Evolutionary conservation across 2,888 invertebrate genomes (phyloP).

Genomic region (Cryptophagus acutangulus): DNA sequence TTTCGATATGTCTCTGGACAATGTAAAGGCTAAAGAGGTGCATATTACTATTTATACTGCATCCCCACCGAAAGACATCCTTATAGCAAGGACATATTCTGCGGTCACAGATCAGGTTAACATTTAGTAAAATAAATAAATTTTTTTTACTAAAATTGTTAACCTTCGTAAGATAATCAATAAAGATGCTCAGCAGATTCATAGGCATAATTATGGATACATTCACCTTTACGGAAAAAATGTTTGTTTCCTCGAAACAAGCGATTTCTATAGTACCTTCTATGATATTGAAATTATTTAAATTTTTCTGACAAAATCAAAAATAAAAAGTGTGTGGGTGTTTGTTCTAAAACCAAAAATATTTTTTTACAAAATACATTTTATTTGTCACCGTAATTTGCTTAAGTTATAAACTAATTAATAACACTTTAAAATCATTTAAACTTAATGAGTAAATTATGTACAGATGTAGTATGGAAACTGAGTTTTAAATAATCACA

Average conservation of each 20-base stretch:
- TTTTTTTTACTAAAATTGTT: slow-evolving; percentile 31
- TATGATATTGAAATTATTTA: no score
- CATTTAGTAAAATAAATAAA: slow-evolving; percentile 35
- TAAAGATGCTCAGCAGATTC: slow-evolving; percentile 7
- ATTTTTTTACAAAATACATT: slow-evolving; percentile 19
- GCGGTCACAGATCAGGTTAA: slow-evolving; percentile 33
- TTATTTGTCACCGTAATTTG: slow-evolving; percentile 33
- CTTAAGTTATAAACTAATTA: slow-evolving; percentile 20
- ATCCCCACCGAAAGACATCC: slow-evolving; percentile 41
- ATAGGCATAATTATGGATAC: slow-evolving; percentile 12
- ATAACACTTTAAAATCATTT: slow-evolving; percentile 16
- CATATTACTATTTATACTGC: slow-evolving; percentile 32
- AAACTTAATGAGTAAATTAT: slow-evolving; percentile 20
- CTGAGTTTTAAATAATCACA: slow-evolving; percentile 21
- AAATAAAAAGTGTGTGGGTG: no score
- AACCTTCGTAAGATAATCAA: slow-evolving; percentile 32
- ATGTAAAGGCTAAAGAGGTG: no score
- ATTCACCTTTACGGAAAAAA: slow-evolving; percentile 18
- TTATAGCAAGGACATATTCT: slow-evolving; percentile 41
- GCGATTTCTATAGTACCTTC: no score
- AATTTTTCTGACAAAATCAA: slow-evolving; percentile 2
- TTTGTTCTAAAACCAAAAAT: no score
- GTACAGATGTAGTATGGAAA: slow-evolving; percentile 24
- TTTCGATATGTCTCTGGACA: slow-evolving; percentile 12
- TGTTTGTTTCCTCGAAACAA: no score